These are phyloP conservation scores for Emydura subglobosa DNA, from an alignment of 2,113 vertebrate genomes.

Conservation along the genomic window DNA sequence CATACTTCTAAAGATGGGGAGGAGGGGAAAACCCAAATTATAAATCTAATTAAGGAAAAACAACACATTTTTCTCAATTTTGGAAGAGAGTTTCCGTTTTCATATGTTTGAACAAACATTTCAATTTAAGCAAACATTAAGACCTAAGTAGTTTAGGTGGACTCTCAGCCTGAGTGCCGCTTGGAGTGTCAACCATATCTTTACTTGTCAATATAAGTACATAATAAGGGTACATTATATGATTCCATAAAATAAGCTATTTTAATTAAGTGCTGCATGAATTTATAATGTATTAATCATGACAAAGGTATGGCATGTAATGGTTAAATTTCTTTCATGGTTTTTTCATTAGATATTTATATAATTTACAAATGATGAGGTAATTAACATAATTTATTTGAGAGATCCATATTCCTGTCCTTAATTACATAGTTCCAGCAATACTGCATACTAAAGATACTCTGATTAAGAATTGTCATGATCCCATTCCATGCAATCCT, in stretches of 20 bases:
- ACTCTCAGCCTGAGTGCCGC: neutral
- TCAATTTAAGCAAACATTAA: neutral
- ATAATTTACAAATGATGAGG: constrained; percentile 24
- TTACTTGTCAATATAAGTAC: neutral
- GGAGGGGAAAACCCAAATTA: neutral
- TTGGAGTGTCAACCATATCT: neutral
- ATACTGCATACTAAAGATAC: constrained; percentile 22
- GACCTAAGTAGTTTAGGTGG: neutral
- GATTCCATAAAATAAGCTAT: constrained; percentile 51
- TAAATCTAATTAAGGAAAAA: neutral
- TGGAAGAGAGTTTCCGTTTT: neutral
- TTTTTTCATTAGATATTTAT: constrained; percentile 67
- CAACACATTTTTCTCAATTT: neutral
- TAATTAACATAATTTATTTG: constrained; percentile 62
- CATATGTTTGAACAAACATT: neutral
- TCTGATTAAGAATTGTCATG: constrained; percentile 14
- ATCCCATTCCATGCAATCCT: neutral
- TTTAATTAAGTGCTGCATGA: constrained; percentile 58
- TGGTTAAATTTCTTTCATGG: constrained; percentile 53
- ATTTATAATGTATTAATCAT: constrained; percentile 66
- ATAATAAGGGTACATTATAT: constrained; percentile 26
- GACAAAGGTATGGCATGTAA: constrained; percentile 60
- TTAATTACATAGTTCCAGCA: constrained; percentile 64
- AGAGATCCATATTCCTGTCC: neutral
- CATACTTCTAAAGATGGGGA: neutral